Conservation (phyloP, 2,888 invertebrate species). For the Chloroclysta siterata region DNA sequence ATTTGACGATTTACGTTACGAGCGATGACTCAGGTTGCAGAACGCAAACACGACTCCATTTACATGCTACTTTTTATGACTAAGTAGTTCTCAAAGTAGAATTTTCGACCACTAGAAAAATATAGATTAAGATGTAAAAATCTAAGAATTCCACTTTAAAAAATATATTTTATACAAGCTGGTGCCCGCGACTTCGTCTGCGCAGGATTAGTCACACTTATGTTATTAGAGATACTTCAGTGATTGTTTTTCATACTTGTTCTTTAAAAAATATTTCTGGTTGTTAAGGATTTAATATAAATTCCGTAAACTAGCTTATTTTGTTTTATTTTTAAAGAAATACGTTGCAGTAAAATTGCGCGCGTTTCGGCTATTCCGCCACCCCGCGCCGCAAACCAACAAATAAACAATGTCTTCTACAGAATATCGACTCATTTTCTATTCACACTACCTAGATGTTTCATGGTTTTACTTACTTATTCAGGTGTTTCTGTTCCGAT, state of each 20-base stretch:
- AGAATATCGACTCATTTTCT: conserved; percentile 28
- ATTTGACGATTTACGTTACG: conserved; percentile 2
- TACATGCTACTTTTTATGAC: not conserved
- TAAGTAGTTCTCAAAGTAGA: too few species aligned
- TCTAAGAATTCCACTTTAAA: too few species aligned
- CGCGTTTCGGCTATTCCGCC: too few species aligned
- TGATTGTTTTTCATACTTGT: too few species aligned
- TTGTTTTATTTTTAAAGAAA: too few species aligned
- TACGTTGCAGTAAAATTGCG: too few species aligned
- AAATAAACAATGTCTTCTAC: conserved; percentile 11
- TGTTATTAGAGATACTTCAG: too few species aligned
- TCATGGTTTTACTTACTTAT: conserved; percentile 36
- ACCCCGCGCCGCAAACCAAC: not conserved
- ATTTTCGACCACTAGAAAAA: too few species aligned
- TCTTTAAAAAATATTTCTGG: not conserved
- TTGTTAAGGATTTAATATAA: not conserved
- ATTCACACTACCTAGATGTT: conserved; percentile 29
- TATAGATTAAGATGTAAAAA: too few species aligned
- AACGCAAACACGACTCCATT: conserved; percentile 12
- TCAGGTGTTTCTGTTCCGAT: conserved; percentile 88
- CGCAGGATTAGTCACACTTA: too few species aligned
- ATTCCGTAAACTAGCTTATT: not conserved
- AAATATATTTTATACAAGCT: too few species aligned
- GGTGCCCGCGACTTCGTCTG: too few species aligned
- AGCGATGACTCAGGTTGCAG: conserved; percentile 15